Conservation (phyloP, 2,888 invertebrate species). For the Scaptomyza reducta region DNA sequence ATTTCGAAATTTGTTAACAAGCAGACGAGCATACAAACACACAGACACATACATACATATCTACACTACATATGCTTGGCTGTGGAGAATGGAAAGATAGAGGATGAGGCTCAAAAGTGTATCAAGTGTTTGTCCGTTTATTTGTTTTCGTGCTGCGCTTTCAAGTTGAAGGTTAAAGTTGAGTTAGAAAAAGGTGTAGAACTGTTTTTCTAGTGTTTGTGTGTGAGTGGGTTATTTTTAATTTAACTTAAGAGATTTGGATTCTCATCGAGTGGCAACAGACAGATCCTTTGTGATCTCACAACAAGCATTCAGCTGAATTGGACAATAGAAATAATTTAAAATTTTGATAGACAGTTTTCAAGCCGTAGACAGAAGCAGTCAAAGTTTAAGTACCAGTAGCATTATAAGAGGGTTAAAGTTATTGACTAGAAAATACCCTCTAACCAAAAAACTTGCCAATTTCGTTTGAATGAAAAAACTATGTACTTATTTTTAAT, state of each 20-base stretch:
- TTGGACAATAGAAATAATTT: conserved; percentile 33
- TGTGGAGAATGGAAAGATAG: conserved; percentile 5
- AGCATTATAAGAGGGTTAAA: neutral
- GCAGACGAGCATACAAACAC: conserved; percentile 41
- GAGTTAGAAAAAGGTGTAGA: conserved; percentile 41
- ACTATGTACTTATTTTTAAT: conserved; percentile 1
- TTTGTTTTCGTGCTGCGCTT: conserved; percentile 40
- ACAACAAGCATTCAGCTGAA: conserved; percentile 17
- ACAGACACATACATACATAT: neutral
- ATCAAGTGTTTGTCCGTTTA: conserved; percentile 68
- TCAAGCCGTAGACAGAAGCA: conserved; percentile 11
- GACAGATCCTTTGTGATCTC: conserved; percentile 50
- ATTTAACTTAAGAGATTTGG: conserved; percentile 17
- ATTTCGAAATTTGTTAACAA: conserved; percentile 77
- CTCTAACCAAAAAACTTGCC: neutral
- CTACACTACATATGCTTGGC: neutral
- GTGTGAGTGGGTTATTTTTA: conserved; percentile 2
- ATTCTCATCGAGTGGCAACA: conserved; percentile 39
- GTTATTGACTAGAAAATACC: conserved; percentile 1
- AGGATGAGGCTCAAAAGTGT: conserved; percentile 57
- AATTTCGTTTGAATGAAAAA: too few relatives aligned
- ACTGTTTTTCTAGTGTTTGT: conserved; percentile 1
- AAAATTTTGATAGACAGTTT: conserved; percentile 25
- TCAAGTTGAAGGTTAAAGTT: conserved; percentile 78
- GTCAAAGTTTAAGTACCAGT: neutral